Conservation (phyloP, 2,797 vertebrate species). For the Catostomus latipinnis region DNA sequence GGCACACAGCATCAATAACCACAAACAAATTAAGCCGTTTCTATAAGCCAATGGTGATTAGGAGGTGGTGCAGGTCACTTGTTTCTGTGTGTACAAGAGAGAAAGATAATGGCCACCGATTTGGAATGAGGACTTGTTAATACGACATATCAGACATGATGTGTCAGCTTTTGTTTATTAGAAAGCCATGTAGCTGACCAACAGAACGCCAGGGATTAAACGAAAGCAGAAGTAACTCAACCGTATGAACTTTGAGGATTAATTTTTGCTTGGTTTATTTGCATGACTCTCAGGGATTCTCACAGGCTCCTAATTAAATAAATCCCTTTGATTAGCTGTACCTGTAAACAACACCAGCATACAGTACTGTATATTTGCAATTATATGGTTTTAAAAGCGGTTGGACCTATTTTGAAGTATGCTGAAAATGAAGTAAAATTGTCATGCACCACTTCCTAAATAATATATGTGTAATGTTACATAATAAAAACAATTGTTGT, state of each 20-base stretch:
- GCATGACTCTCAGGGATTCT: slow-evolving; percentile 28
- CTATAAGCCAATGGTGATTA: slow-evolving; percentile 33
- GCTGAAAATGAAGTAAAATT: not conserved
- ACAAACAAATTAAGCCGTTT: slow-evolving; percentile 14
- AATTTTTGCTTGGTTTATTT: slow-evolving; percentile 38
- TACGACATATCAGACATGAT: not conserved
- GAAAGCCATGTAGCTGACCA: not conserved
- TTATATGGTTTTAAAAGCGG: not conserved
- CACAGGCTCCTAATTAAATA: slow-evolving; percentile 15
- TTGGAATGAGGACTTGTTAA: not conserved
- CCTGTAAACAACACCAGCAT: slow-evolving; percentile 2
- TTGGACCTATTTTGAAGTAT: not conserved
- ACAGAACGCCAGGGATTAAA: not conserved
- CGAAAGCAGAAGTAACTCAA: not conserved
- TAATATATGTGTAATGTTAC: not conserved
- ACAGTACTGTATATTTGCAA: not conserved
- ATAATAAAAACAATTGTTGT: slow-evolving; percentile 14
- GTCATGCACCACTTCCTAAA: no score
- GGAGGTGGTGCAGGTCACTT: slow-evolving; percentile 13
- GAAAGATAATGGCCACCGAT: not conserved
- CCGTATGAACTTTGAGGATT: slow-evolving; percentile 20
- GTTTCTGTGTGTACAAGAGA: not conserved
- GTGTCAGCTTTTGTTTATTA: slow-evolving; percentile 6
- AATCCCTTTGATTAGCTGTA: slow-evolving; percentile 14
- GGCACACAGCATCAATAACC: not conserved